Evolutionary conservation across 2,888 invertebrate species (phyloP).

Genomic region (Drosophila basisetae): DNA sequence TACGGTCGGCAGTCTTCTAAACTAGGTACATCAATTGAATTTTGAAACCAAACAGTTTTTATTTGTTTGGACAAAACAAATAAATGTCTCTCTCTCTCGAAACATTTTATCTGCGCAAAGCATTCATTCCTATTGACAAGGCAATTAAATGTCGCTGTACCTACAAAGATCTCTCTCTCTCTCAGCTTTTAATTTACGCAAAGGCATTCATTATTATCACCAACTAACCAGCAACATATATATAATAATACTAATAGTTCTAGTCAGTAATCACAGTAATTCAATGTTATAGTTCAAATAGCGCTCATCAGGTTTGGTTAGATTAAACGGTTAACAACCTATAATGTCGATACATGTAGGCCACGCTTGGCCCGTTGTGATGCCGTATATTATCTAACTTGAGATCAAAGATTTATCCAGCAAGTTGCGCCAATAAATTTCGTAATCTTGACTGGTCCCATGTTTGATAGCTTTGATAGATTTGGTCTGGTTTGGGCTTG

Average conservation of each 20-base stretch:
- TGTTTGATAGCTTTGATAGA: background rate
- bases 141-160: too few relatives aligned
- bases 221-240: background rate
- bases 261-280: too few relatives aligned
- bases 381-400: too few relatives aligned
- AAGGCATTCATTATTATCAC: background rate
- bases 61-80: background rate
- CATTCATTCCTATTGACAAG: background rate
- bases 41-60: background rate
- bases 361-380: background rate
- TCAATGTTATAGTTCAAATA: too few relatives aligned
- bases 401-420: background rate
- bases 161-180: background rate
- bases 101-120: background rate
- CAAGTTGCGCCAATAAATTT: background rate
- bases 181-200: background rate
- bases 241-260: too few relatives aligned
- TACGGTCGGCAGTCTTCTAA: background rate
- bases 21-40: background rate
- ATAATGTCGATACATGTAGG: too few relatives aligned
- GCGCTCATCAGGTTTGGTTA: too few relatives aligned
- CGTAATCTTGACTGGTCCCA: background rate
- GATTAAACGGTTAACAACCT: too few relatives aligned
- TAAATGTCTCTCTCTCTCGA: background rate
- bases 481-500: background rate